These are phyloP conservation scores for Chaetodon trifasciatus DNA, from an alignment of 2,797 vertebrate species.

Conservation along the genomic window DNA sequence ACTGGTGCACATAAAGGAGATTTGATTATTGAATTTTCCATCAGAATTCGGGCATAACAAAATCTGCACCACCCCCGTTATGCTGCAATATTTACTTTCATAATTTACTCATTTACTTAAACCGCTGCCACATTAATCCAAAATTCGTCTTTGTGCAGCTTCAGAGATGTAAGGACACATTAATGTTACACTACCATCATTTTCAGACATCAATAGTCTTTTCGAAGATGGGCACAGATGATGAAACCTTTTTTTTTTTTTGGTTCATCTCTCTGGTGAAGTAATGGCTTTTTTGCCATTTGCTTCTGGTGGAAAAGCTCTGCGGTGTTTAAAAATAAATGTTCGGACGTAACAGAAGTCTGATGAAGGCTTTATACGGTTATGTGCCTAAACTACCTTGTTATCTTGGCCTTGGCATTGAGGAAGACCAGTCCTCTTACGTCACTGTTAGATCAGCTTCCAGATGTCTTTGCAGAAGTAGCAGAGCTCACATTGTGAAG, in stretches of 20 bases:
- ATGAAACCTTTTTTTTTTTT: neutral
- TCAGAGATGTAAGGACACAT: neutral
- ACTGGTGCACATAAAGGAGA: neutral
- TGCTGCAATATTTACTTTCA: neutral
- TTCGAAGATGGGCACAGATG: neutral
- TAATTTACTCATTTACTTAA: neutral
- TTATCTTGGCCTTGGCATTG: neutral
- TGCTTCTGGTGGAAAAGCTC: neutral
- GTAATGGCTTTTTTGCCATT: neutral
- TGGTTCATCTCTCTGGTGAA: neutral
- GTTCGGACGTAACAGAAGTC: neutral
- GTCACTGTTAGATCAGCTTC: neutral
- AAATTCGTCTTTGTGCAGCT: neutral
- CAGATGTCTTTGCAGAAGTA: neutral
- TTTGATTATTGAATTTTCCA: neutral
- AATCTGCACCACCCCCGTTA: neutral
- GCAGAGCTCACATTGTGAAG: neutral
- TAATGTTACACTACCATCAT: neutral
- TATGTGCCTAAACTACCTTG: neutral
- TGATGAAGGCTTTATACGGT: neutral
- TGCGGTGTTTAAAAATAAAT: neutral
- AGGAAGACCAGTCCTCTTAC: neutral
- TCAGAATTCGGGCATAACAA: neutral
- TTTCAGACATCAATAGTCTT: neutral
- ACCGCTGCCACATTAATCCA: neutral